Percentiles rank a stretch among this genome's conserved stretches.
Evolutionary conservation across 2,797 vertebrate genomes (phyloP).

Genomic region (Malacoraja senta): DNA sequence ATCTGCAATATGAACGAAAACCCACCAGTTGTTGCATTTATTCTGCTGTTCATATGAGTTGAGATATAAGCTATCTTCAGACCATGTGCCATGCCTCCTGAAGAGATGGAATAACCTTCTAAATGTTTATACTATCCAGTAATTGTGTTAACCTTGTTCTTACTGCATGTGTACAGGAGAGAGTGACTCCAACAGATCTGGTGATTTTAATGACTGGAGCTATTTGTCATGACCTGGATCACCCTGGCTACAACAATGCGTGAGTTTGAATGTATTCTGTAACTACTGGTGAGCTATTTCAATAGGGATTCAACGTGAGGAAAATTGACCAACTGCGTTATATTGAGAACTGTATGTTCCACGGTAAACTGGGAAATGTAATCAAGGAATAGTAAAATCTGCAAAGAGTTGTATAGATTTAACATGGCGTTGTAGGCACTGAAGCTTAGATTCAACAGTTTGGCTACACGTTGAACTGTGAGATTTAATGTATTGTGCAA

Average conservation of each 20-base stretch:
- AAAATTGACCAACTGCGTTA: not conserved
- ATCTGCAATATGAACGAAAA: not conserved
- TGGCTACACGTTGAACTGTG: too few species aligned
- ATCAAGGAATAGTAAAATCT: too few species aligned
- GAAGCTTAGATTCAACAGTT: too few species aligned
- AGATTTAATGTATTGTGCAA: too few species aligned
- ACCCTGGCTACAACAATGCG: constrained; percentile 97
- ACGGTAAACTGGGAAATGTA: too few species aligned
- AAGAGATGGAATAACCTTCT: too few species aligned
- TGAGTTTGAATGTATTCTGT: constrained; percentile 53
- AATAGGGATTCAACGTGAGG: not conserved
- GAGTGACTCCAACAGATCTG: constrained; percentile 78
- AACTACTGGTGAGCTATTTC: not conserved
- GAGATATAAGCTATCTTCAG: not conserved
- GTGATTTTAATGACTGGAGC: constrained; percentile 92
- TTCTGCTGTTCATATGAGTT: not conserved
- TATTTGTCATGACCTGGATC: constrained; percentile 92
- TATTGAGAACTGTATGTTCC: not conserved
- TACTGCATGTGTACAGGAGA: constrained; percentile 63
- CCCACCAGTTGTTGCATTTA: not conserved
- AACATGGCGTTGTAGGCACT: not conserved
- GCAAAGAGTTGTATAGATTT: not conserved
- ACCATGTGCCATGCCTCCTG: too few species aligned
- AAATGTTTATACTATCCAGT: not conserved
- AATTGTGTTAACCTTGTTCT: not conserved